phyloP scores from a whole-genome alignment of 2,113 vertebrate species.

The Prionailurus bengalensis region DNA sequence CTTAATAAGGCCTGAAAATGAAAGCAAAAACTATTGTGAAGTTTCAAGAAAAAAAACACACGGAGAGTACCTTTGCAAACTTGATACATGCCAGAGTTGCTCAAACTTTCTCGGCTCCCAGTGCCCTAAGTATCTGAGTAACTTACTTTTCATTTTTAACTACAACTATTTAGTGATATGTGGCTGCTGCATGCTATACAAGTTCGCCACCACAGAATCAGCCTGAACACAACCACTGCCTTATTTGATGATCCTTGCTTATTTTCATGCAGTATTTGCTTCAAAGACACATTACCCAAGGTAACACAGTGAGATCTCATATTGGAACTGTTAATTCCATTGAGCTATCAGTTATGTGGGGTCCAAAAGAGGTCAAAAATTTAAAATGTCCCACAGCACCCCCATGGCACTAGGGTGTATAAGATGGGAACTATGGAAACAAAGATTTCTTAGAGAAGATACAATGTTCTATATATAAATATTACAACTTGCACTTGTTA shows the following conservation, averaged over 20 bases:
- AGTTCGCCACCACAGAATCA: neutral
- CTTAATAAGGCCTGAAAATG: neutral
- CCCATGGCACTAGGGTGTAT: neutral
- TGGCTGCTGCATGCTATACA: neutral
- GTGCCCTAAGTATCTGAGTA: neutral
- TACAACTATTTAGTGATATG: neutral
- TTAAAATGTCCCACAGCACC: neutral
- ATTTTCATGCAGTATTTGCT: neutral
- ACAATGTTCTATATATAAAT: neutral
- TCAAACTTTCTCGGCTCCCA: neutral
- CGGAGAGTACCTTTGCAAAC: neutral
- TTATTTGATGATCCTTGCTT: neutral
- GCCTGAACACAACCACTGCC: neutral
- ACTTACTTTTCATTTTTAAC: neutral
- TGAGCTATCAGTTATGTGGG: neutral
- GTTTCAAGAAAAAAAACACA: neutral
- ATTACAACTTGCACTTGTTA: neutral
- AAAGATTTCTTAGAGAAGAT: neutral
- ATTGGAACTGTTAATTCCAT: neutral
- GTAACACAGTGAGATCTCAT: neutral
- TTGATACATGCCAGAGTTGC: neutral
- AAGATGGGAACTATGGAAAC: neutral
- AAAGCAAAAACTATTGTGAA: neutral
- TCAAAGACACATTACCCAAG: neutral
- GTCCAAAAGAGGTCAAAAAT: neutral